Conservation (phyloP, 2,113 vertebrate species). For the Turnix velox region DNA sequence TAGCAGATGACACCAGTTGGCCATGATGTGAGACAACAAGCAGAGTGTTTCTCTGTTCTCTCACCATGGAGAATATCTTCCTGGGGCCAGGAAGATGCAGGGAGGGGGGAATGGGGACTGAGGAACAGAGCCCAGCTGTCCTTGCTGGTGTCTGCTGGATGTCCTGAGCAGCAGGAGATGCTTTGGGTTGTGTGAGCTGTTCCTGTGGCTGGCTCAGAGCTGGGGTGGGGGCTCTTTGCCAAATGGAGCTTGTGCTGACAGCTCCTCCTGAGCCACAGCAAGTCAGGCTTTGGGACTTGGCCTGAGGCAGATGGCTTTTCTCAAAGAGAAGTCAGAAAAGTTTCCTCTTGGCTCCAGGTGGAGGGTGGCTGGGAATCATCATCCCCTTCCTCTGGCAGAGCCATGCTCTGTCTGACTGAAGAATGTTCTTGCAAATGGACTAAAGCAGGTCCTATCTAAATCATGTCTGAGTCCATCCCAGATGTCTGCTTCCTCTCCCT, state of each 20-base stretch:
- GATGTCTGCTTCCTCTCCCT: background rate
- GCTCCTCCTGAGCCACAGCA: background rate
- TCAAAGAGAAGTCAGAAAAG: background rate
- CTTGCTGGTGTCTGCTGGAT: background rate
- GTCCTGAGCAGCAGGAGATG: background rate
- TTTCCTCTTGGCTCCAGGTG: background rate
- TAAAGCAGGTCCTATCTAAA: background rate
- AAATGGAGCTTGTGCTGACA: background rate
- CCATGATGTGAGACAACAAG: fast-evolving
- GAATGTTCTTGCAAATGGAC: background rate
- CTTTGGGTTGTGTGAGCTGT: background rate
- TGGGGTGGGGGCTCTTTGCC: background rate
- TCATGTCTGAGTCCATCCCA: background rate
- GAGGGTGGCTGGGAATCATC: background rate
- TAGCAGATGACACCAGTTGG: background rate
- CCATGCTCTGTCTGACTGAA: background rate
- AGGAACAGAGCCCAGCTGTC: background rate
- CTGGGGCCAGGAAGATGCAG: background rate
- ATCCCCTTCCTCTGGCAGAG: background rate
- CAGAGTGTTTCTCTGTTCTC: background rate
- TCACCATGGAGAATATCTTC: background rate
- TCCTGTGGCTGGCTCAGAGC: background rate
- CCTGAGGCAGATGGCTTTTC: background rate
- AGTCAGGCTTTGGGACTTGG: background rate
- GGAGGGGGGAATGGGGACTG: too few species aligned